These are phyloP conservation scores for Dendrocincla tyrannina DNA, from an alignment of 2,797 vertebrate genomes.

Conservation along the genomic window DNA sequence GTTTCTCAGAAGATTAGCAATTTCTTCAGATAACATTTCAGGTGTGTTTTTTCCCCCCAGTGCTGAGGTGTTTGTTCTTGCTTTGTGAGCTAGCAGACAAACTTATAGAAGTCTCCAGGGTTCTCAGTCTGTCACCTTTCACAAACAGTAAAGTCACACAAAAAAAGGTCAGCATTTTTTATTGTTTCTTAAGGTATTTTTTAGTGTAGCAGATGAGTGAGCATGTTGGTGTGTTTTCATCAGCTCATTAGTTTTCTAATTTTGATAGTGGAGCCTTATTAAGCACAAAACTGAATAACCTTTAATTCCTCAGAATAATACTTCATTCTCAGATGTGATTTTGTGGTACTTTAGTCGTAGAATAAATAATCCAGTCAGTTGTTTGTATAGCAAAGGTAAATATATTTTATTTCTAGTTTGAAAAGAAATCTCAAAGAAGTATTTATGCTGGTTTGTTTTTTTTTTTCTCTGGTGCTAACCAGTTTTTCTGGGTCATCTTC, in stretches of 20 bases:
- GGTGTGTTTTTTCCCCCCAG: neutral
- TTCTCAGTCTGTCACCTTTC: slow-evolving; percentile 38
- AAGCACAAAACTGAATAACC: neutral
- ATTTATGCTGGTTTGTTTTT: neutral
- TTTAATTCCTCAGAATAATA: neutral
- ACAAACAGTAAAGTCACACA: neutral
- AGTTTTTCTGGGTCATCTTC: neutral
- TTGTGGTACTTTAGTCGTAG: neutral
- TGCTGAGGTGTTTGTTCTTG: neutral
- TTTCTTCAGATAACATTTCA: neutral
- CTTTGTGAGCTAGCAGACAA: neutral
- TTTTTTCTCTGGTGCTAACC: neutral
- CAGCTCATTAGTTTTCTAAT: slow-evolving; percentile 9
- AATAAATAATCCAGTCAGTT: neutral
- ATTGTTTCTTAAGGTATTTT: slow-evolving; percentile 24
- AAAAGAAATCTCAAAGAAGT: neutral
- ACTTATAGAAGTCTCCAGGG: neutral
- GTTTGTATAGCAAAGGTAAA: neutral
- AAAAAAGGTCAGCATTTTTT: neutral
- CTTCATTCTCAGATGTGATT: neutral
- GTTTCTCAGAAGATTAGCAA: neutral
- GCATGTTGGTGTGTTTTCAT: slow-evolving; percentile 19
- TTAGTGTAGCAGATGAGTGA: neutral
- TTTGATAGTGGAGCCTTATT: neutral
- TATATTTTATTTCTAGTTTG: neutral